Evolutionary conservation across 2,797 vertebrate species (phyloP).

Genomic region (Galago senegalensis): DNA sequence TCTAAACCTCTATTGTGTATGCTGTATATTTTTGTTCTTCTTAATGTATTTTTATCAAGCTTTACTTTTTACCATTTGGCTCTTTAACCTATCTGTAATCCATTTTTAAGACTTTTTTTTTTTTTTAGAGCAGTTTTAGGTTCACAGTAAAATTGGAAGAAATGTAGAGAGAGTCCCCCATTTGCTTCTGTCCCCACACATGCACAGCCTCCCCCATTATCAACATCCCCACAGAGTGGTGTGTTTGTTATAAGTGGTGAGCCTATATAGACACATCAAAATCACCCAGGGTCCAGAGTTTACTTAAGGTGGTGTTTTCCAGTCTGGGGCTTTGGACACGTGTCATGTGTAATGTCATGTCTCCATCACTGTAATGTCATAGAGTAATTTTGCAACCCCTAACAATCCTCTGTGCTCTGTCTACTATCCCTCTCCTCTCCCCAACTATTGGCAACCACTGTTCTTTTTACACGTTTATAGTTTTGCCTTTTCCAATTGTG

Average conservation of each 20-base stretch:
- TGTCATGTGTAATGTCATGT: not conserved
- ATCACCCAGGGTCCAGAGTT: not conserved
- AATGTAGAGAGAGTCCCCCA: not conserved
- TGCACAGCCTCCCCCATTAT: not conserved
- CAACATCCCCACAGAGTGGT: not conserved
- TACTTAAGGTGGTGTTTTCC: not conserved
- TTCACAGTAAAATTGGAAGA: not conserved
- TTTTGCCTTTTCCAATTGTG: not conserved
- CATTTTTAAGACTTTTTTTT: not conserved
- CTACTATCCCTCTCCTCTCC: not conserved
- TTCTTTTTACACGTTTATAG: not conserved
- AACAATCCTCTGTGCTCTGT: not conserved
- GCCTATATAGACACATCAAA: not conserved
- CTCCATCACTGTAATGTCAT: not conserved
- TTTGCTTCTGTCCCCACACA: not conserved
- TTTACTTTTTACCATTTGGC: not conserved
- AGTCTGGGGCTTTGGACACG: not conserved
- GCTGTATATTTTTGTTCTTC: conserved; percentile 30
- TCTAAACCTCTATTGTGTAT: not conserved
- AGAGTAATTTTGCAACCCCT: not conserved
- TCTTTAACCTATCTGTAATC: conserved; percentile 12
- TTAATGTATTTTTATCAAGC: conserved; percentile 28
- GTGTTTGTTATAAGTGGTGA: not conserved
- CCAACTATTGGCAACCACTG: not conserved
- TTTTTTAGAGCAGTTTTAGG: not conserved